These are phyloP conservation scores for Pseudocheirus occidentalis DNA, from an alignment of 2,797 vertebrate species.

Conservation along the genomic window DNA sequence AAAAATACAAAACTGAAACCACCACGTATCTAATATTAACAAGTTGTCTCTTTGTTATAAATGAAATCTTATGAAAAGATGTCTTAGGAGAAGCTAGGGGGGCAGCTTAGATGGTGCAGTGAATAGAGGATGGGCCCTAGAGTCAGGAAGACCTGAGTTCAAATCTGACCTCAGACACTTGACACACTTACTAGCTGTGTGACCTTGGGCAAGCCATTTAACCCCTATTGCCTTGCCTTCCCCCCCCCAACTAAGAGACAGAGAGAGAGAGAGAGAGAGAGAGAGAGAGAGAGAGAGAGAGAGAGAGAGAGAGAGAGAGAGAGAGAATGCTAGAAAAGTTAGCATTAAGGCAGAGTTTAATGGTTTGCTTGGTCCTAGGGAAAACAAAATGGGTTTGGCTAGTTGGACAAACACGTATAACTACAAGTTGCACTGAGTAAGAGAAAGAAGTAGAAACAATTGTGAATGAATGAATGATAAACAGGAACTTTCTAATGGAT, in stretches of 20 bases:
- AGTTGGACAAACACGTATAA: background rate
- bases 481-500: background rate
- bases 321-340: too few relatives aligned
- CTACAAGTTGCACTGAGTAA: background rate
- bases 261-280: background rate
- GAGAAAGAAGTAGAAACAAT: background rate
- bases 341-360: background rate
- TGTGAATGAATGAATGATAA: background rate
- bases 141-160: too few relatives aligned
- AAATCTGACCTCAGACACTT: too few relatives aligned
- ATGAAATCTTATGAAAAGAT: background rate
- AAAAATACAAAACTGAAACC: background rate
- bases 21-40: background rate
- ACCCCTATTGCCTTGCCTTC: too few relatives aligned
- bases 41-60: background rate
- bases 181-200: too few relatives aligned
- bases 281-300: background rate
- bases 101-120: too few relatives aligned
- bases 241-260: too few relatives aligned
- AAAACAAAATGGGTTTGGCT: background rate
- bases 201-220: too few relatives aligned
- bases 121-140: too few relatives aligned
- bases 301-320: background rate
- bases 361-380: background rate
- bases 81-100: background rate